phyloP scores from a whole-genome alignment of 2,797 vertebrate genomes.

The Alcedo atthis region DNA sequence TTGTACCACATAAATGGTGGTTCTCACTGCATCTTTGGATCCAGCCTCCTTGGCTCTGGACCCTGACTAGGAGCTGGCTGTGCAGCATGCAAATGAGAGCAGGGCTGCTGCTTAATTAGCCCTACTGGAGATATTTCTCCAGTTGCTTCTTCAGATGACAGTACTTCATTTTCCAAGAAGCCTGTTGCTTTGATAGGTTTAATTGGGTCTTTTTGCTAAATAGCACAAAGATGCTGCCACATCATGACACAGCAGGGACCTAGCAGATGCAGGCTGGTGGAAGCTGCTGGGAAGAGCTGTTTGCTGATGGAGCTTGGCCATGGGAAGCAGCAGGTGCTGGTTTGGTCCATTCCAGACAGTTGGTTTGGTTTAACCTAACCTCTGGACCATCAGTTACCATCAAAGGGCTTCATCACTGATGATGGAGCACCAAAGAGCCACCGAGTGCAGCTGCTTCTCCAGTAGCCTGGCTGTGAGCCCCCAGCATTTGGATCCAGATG shows the following conservation, averaged over 20 bases:
- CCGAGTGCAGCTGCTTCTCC: background rate
- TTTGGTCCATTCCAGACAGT: background rate
- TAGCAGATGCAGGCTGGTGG: background rate
- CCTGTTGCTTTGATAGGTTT: background rate
- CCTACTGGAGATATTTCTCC: background rate
- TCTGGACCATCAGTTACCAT: background rate
- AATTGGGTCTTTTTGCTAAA: background rate
- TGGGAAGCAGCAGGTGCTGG: background rate
- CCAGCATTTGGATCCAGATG: background rate
- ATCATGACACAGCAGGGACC: background rate
- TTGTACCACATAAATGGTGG: background rate
- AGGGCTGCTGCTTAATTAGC: background rate
- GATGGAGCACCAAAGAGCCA: background rate
- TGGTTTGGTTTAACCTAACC: background rate
- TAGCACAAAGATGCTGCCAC: background rate
- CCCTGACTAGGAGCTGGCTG: background rate
- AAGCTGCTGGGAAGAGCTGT: background rate
- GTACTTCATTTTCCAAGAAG: background rate
- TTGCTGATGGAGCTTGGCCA: background rate
- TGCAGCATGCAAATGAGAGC: background rate
- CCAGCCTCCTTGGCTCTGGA: background rate
- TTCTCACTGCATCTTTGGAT: background rate
- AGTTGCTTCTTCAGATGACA: background rate
- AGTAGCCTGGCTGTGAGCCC: background rate
- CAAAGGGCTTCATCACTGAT: fast-evolving